Base-by-base conservation (phyloP, 2,888 invertebrate genomes). In the Prenolepis imparis region DNA sequence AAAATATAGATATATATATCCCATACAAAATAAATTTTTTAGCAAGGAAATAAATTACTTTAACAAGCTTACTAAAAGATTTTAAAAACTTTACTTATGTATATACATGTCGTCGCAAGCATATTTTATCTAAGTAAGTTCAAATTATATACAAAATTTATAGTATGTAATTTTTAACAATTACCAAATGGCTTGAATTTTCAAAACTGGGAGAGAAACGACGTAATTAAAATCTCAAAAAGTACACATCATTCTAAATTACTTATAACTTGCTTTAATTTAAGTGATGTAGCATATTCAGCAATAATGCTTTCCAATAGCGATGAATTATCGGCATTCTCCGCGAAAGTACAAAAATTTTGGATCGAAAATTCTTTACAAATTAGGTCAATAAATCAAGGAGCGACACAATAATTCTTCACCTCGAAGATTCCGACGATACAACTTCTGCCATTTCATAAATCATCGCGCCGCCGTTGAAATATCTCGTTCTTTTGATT, bases 401-500 rank as follows among this genome's bases (percentile, higher is more conserved):
- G 39, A n/a, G 52, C 18, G 52, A 52, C 28, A 61, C 24, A 21
- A 78, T 64, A 24, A 21, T 78, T 41, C 48, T 57, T 39, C 41
- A 41, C 28, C 11, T 15, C 44, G 15, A 78, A 39, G 66, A 77
- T 36, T 18, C 28, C 61, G n/a, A 52, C 52, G 67, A 57, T 55
- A 67, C 57, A 67, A 67, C 39, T 59, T 80, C 70, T 36, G 36
- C 21, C 59, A 44, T 70, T 36, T 24, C 59, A 36, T 80, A 80
- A 80, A 80, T 70, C 59, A 78, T 61, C 59, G 39, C 39, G 66
- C 32, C 57, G 15, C 52, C 36, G 59, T 44, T 59, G 59, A 61
- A 70, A 80, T 52, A 52, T 70, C 70, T 59, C 70, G 18, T 48
- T 70, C 70, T 44, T 44, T 44, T 44, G 59, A 80, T 70, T 70